A percentile compares a stretch with the other conserved stretches of the same genome.
These are phyloP conservation scores for Seriola rivoliana DNA, from an alignment of 2,113 vertebrate genomes.

Conservation along the genomic window DNA sequence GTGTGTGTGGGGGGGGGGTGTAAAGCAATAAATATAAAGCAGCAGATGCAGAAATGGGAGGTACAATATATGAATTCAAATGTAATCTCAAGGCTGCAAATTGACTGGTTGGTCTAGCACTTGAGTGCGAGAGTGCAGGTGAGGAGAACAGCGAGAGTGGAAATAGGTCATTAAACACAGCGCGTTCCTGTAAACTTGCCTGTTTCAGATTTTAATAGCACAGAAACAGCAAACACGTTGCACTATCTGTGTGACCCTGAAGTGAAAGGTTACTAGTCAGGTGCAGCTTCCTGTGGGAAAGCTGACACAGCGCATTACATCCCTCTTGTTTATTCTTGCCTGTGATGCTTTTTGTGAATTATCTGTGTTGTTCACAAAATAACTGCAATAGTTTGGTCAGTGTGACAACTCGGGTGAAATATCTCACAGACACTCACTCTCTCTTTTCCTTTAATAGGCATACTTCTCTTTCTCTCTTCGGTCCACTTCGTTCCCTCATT, in stretches of 20 bases:
- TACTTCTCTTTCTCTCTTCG: constrained; percentile 44
- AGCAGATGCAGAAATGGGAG: constrained; percentile 8
- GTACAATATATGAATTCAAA: neutral
- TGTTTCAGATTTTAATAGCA: constrained; percentile 36
- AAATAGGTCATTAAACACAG: constrained; percentile 45
- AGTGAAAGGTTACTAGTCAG: neutral
- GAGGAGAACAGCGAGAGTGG: constrained; percentile 33
- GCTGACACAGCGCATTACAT: neutral
- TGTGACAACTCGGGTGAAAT: constrained; percentile 53
- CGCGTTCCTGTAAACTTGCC: constrained; percentile 43
- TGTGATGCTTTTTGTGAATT: neutral
- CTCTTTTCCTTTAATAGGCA: constrained; percentile 73
- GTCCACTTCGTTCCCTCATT: constrained; percentile 43
- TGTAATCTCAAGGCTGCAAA: constrained; percentile 17
- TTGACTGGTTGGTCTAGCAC: neutral
- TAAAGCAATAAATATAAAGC: constrained; percentile 6
- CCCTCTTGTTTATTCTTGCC: constrained; percentile 31
- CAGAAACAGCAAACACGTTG: constrained; percentile 21
- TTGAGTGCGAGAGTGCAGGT: constrained; percentile 21
- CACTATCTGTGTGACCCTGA: neutral
- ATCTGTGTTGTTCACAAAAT: constrained; percentile 30
- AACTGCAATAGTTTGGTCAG: constrained; percentile 34
- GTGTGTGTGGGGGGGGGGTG: neutral
- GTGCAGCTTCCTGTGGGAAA: constrained; percentile 6
- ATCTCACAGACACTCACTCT: constrained; percentile 36